A percentile compares a stretch with the other conserved stretches of the same genome.
These are phyloP conservation scores for Pecten maximus DNA, from an alignment of 2,888 invertebrate species.

Conservation along the genomic window DNA sequence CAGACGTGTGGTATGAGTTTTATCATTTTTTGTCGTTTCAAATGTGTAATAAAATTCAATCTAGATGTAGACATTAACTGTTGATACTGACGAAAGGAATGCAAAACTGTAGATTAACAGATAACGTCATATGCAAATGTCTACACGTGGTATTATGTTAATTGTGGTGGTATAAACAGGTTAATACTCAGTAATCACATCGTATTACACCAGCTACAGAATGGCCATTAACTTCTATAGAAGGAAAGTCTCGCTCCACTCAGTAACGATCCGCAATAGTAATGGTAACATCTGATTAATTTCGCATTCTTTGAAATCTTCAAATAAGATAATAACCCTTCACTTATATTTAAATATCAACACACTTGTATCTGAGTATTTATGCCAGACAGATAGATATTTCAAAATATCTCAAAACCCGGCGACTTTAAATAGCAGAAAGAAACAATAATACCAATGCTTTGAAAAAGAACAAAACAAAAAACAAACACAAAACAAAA, in stretches of 20 bases:
- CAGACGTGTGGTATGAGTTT: not conserved
- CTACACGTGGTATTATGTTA: not conserved
- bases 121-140: constrained; percentile 6
- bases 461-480: not conserved
- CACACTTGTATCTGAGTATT: not conserved
- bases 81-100: constrained; percentile 24
- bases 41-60: constrained; percentile 14
- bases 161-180: not conserved
- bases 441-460: not conserved
- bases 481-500: not conserved
- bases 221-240: not conserved
- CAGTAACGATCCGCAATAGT: not conserved
- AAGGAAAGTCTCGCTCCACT: not conserved
- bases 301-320: not conserved
- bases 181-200: not conserved
- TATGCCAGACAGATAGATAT: not conserved
- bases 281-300: not conserved
- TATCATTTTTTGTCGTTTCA: constrained; percentile 22
- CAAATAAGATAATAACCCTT: not conserved
- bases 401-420: not conserved
- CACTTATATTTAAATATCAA: not conserved
- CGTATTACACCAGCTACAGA: not conserved
- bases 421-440: not conserved
- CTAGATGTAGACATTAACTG: not conserved
- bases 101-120: not conserved